Evolutionary conservation across 2,888 invertebrate species (phyloP).

Genomic region (Tetranychus truncatus): DNA sequence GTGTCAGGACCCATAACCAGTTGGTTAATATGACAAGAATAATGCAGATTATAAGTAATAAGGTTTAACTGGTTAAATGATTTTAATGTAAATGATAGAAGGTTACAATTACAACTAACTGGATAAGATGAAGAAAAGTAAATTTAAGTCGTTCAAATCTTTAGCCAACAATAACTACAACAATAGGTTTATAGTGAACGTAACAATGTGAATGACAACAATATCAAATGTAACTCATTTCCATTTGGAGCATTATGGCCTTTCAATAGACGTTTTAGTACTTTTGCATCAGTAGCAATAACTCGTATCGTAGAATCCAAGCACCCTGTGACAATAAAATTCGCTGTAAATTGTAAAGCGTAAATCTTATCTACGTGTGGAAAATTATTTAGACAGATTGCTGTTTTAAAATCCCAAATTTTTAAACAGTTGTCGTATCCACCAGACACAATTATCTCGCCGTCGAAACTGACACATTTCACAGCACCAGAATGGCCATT

Average conservation of each 20-base stretch:
- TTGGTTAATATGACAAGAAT: no score
- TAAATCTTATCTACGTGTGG: slow-evolving; percentile 94
- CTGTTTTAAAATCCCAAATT: slow-evolving; percentile 90
- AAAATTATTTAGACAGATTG: slow-evolving; percentile 86
- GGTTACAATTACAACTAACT: no score
- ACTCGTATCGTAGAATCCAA: slow-evolving; percentile 91
- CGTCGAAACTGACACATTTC: slow-evolving; percentile 95
- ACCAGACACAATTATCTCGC: slow-evolving; percentile 81
- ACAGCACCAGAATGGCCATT: slow-evolving; percentile 93
- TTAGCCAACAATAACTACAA: no score
- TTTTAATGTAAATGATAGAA: no score
- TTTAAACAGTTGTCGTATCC: slow-evolving; percentile 97
- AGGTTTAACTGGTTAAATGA: no score
- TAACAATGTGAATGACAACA: no score
- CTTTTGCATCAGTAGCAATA: slow-evolving; percentile 84
- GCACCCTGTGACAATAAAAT: slow-evolving; percentile 91
- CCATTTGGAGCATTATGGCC: slow-evolving; percentile 71
- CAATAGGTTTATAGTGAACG: no score
- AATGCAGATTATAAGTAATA: no score
- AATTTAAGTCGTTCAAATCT: no score
- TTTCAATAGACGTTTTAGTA: slow-evolving; percentile 78
- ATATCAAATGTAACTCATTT: no score
- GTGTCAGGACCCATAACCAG: no score
- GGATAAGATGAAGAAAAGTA: no score
- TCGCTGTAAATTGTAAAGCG: slow-evolving; percentile 93